A percentile compares a stretch with the other conserved stretches of the same genome.
phyloP scores from a whole-genome alignment of 30 jellyfish, hydroid and myxozoan species.

The Mastigias papua region DNA sequence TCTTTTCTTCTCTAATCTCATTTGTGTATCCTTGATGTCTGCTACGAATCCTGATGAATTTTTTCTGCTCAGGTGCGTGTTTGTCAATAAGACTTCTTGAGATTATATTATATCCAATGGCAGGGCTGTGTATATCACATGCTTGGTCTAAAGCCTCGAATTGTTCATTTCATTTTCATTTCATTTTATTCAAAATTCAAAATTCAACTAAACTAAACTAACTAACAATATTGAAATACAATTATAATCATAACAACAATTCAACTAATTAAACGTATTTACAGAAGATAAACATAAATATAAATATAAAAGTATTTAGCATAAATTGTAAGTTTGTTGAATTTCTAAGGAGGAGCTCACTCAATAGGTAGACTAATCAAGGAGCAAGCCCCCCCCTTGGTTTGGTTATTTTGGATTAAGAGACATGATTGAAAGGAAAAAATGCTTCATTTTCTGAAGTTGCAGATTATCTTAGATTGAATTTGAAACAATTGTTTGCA shows the following conservation, averaged over 20 bases:
- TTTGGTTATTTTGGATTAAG: neutral
- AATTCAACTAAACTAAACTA: too few species aligned
- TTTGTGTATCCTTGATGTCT: constrained; percentile 66
- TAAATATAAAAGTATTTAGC: too few species aligned
- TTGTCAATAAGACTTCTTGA: constrained; percentile 68
- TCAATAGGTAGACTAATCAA: constrained; percentile 2
- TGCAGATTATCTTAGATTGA: neutral
- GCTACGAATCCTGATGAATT: constrained; percentile 45
- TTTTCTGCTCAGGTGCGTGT: constrained; percentile 73
- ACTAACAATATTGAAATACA: too few species aligned
- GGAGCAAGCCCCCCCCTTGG: constrained; percentile 1
- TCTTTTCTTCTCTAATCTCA: constrained; percentile 59
- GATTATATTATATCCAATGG: constrained; percentile 54
- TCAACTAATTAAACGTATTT: too few species aligned
- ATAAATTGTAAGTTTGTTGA: too few species aligned
- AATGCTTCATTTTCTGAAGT: neutral
- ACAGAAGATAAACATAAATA: too few species aligned
- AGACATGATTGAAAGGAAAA: neutral
- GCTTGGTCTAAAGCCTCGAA: constrained; percentile 72
- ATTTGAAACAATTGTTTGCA: neutral
- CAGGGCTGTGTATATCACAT: constrained; percentile 64
- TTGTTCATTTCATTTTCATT: too few species aligned
- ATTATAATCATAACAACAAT: too few species aligned
- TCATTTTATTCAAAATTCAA: too few species aligned
- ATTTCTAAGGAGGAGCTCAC: constrained; percentile 2